Evolutionary conservation across 35 echinoderm and acorn worm genomes (phyloP).

Genomic region (Anneissia japonica): DNA sequence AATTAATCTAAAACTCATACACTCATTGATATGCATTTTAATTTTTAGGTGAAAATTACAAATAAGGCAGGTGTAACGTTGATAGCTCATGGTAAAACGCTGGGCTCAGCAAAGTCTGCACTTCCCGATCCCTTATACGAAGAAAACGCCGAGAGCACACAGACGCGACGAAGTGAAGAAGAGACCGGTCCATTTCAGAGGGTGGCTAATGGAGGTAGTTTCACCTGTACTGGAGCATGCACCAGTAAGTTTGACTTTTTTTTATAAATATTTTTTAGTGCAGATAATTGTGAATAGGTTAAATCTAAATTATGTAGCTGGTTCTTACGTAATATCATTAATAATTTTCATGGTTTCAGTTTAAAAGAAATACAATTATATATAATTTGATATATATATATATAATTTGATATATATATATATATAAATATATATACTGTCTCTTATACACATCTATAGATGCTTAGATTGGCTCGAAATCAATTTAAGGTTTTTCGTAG

Average conservation of each 20-base stretch:
- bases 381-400: too few relatives aligned
- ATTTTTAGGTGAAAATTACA: neutral
- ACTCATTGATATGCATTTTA: neutral
- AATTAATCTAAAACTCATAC: neutral
- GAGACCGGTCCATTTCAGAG: constrained; percentile 41
- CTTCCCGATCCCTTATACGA: neutral
- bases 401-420: too few relatives aligned
- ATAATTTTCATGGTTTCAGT: too few relatives aligned
- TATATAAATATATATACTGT: too few relatives aligned
- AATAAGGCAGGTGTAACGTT: neutral
- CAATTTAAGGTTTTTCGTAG: too few relatives aligned
- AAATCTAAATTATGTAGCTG: too few relatives aligned
- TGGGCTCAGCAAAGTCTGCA: neutral
- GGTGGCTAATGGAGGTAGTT: constrained; percentile 35
- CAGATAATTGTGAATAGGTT: too few relatives aligned
- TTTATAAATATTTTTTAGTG: too few relatives aligned
- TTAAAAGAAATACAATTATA: too few relatives aligned
- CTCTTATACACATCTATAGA: too few relatives aligned
- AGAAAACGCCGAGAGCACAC: neutral
- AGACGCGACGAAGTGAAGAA: neutral
- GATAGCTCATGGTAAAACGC: neutral
- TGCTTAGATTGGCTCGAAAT: too few relatives aligned
- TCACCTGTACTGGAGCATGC: constrained; percentile 25
- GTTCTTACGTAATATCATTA: too few relatives aligned
- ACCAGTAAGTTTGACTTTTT: neutral